A percentile compares a stretch with the other conserved stretches of the same genome.
Evolutionary conservation across 2,797 vertebrate genomes (phyloP).

Genomic region (Diplodus sargus): DNA sequence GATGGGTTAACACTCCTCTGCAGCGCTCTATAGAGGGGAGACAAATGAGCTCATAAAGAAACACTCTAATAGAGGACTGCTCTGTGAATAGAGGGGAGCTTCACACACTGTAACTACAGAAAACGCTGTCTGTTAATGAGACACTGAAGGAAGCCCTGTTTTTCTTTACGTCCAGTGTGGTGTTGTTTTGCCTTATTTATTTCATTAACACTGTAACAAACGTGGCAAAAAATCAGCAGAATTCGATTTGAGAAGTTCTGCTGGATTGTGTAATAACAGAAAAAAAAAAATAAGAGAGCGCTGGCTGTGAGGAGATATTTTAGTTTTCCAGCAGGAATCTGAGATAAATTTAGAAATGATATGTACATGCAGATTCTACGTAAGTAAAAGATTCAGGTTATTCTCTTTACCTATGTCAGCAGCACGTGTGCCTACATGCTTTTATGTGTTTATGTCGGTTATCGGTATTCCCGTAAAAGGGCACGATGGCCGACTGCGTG

Average conservation of each 20-base stretch:
- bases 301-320: not conserved
- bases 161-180: slow-evolving; percentile 10
- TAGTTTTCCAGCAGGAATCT: not conserved
- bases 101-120: slow-evolving; percentile 65
- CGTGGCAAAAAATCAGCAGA: slow-evolving; percentile 19
- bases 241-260: not conserved
- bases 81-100: slow-evolving; percentile 60
- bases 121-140: slow-evolving; percentile 53
- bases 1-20: slow-evolving; percentile 76
- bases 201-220: slow-evolving; percentile 25
- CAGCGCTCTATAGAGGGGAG: slow-evolving; percentile 75
- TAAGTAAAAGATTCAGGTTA: not conserved
- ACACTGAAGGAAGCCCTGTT: slow-evolving; percentile 26
- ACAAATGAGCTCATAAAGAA: slow-evolving; percentile 81
- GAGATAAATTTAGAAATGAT: not conserved
- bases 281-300: not conserved
- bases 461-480: slow-evolving; percentile 21
- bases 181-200: slow-evolving; percentile 14
- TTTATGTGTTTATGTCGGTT: slow-evolving; percentile 1
- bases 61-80: slow-evolving; percentile 71
- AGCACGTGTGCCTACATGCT: not conserved
- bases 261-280: not conserved
- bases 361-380: not conserved
- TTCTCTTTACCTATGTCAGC: not conserved
- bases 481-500: not conserved